Base-by-base conservation (phyloP, 2,113 vertebrate genomes). In the Pterocles burchelli region DNA sequence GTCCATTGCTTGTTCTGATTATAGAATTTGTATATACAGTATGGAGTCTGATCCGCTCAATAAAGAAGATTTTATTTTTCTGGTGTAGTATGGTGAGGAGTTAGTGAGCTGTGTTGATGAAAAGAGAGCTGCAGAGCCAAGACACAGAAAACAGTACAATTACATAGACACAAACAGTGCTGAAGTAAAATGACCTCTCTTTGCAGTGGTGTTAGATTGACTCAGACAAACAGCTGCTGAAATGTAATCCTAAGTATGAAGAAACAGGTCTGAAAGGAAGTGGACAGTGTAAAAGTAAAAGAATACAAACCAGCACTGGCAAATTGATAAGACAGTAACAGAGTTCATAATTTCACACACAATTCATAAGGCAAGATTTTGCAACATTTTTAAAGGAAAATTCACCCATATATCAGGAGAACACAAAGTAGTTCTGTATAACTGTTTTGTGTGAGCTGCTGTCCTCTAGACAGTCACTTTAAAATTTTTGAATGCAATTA, bases 291-390 rank as follows among this genome's bases (percentile, higher is more conserved):
- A 49, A 55, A 62, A 80, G 12, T 38, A 49, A 89, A 85, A 46
- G 6, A 2, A 33, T 14, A 68, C 0, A 62, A 70, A 45, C 8
- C 7, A n/a, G 1, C 10, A 31, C 1, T 31, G 17, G 19, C 0
- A 20, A 54, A 34, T 17, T 20, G 1, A 4, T 36, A 54, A 59
- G 2, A 8, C 33, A 68, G 38, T 70, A 81, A 65, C 1, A 21
- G 10, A 41, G 18, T 19, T 88, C 3, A 15, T 36, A 0, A 55
- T 72, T 92, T 65, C 11, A 11, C 17, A 48, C 19, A 6, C 2
- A 34, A 52, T 33, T 52, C 8, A 38, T 29, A n/a, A 34, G 29
- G 8, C 1, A 63, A 61, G 14, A 38, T 26, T 71, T 48, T 41
- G 4, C 10, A 75, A 34, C 1, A 25, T 46, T 54, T 80, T 74